Conservation (phyloP, 2,888 invertebrate species). For the Odontomyia ornata region DNA sequence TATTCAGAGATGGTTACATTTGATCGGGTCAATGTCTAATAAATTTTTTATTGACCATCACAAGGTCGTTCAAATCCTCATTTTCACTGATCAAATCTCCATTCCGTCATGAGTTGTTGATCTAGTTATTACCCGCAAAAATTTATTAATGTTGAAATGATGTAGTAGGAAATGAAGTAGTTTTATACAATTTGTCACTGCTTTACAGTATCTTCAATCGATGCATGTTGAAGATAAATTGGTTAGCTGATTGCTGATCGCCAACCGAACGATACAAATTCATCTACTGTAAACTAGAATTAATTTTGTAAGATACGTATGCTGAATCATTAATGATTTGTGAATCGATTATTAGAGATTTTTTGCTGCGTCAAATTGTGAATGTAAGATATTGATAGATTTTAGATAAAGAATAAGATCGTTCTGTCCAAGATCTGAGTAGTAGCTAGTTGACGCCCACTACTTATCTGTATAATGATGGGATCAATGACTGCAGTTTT, state of each 20-base stretch:
- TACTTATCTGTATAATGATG: too few relatives aligned
- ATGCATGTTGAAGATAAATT: not conserved
- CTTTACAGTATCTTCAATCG: not conserved
- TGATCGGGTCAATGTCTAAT: not conserved
- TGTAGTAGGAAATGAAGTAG: not conserved
- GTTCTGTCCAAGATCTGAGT: too few relatives aligned
- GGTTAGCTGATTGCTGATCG: not conserved
- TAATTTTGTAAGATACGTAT: not conserved
- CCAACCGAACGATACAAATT: not conserved
- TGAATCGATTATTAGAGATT: not conserved
- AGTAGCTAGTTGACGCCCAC: too few relatives aligned
- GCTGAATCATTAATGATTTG: not conserved
- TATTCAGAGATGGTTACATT: too few relatives aligned
- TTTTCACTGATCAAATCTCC: not conserved
- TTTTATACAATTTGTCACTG: conserved; percentile 14
- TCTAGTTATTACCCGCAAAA: conserved; percentile 23
- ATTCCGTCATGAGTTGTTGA: conserved; percentile 8
- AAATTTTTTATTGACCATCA: not conserved
- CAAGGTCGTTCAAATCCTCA: not conserved
- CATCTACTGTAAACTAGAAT: not conserved
- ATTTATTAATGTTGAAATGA: conserved; percentile 38
- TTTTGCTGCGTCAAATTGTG: too few relatives aligned
- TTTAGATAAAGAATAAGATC: too few relatives aligned
- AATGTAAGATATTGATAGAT: too few relatives aligned
- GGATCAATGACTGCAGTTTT: too few relatives aligned